Evolutionary conservation across 2,888 invertebrate species (phyloP).

Genomic region (Cosmia pyralina): DNA sequence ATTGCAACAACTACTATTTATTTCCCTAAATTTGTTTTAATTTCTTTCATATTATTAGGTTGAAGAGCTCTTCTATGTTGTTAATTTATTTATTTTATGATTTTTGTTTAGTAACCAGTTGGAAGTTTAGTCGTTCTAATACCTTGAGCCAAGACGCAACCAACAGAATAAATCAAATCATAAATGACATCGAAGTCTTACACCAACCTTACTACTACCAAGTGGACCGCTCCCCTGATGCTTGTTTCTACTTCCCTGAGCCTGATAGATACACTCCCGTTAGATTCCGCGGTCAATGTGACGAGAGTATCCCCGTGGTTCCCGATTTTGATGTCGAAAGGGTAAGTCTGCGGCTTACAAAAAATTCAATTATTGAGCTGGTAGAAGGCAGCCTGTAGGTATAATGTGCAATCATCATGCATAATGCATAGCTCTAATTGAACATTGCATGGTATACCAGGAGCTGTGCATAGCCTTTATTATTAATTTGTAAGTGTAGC

Average conservation of each 20-base stretch:
- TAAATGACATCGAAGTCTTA: conserved; percentile 67
- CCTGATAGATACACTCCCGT: conserved; percentile 40
- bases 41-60: background rate
- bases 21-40: background rate
- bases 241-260: conserved; percentile 64
- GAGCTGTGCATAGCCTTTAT: too few species aligned
- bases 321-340: conserved; percentile 46
- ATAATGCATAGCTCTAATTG: background rate
- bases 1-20: too few species aligned
- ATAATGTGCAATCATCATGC: background rate
- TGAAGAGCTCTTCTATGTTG: too few species aligned
- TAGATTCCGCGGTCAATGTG: conserved; percentile 59
- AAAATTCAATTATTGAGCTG: background rate
- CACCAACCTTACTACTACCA: conserved; percentile 69
- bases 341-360: conserved; percentile 49
- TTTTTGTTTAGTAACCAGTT: conserved; percentile 73
- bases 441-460: background rate
- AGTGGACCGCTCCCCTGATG: conserved; percentile 66
- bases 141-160: conserved; percentile 64
- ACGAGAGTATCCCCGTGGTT: conserved; percentile 49
- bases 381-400: background rate
- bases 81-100: background rate
- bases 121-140: conserved; percentile 76
- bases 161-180: conserved; percentile 65
- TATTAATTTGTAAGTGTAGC: too few species aligned